Evolutionary conservation across 2,113 vertebrate genomes (phyloP).

Genomic region (Zapus hudsonius): DNA sequence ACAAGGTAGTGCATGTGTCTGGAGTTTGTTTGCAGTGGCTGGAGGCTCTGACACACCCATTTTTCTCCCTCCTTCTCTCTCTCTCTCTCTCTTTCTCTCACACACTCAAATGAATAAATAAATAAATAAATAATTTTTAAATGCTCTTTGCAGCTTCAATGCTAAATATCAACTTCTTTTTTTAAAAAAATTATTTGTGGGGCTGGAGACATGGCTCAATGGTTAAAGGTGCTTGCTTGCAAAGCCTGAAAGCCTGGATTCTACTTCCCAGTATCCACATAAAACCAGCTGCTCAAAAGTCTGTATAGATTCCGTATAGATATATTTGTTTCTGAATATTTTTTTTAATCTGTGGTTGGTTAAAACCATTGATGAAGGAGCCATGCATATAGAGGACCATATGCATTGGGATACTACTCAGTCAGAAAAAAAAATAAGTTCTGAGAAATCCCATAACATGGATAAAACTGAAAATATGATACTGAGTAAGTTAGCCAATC

Average conservation of each 20-base stretch:
- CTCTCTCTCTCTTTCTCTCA: too few relatives aligned
- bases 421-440: neutral
- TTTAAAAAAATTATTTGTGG: too few relatives aligned
- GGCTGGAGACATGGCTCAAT: too few relatives aligned
- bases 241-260: too few relatives aligned
- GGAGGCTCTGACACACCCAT: too few relatives aligned
- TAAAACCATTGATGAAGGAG: neutral
- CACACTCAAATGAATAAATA: too few relatives aligned
- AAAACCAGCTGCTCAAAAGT: neutral
- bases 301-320: neutral
- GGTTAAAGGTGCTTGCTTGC: too few relatives aligned
- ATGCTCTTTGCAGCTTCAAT: neutral
- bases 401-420: neutral
- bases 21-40: too few relatives aligned
- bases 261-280: too few relatives aligned
- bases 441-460: neutral
- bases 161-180: neutral
- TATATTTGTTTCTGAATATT: neutral
- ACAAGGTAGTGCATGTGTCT: too few relatives aligned
- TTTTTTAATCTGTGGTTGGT: neutral
- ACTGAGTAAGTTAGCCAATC: neutral
- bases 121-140: too few relatives aligned
- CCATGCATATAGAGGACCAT: neutral
- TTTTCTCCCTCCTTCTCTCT: too few relatives aligned
- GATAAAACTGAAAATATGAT: neutral